Conservation (phyloP, 2,797 vertebrate species). For the Triplophysa yarkandensis region DNA sequence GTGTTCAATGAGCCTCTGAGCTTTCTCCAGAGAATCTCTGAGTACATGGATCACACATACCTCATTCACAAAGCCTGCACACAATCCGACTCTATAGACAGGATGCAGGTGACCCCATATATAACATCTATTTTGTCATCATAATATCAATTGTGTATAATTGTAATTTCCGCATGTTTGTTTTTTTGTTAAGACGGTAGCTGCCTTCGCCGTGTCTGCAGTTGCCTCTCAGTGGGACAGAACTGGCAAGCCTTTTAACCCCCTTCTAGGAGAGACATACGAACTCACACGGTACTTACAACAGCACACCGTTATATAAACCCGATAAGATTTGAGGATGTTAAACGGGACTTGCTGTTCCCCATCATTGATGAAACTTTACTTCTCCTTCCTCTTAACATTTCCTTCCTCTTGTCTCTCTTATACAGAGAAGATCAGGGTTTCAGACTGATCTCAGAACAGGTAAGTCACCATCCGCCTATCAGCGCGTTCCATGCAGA, state of each 20-base stretch:
- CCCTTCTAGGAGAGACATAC: constrained; percentile 93
- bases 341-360: background rate
- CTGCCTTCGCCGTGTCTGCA: constrained; percentile 95
- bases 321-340: constrained; percentile 32
- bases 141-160: no score
- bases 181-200: constrained; percentile 79
- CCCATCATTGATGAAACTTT: constrained; percentile 16
- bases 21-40: constrained; percentile 94
- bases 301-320: background rate
- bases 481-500: constrained; percentile 95
- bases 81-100: constrained; percentile 82
- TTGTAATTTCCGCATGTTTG: background rate
- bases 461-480: constrained; percentile 97
- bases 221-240: constrained; percentile 98
- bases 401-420: constrained; percentile 1
- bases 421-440: constrained; percentile 86
- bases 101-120: constrained; percentile 85
- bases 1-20: constrained; percentile 96
- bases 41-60: constrained; percentile 98
- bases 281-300: constrained; percentile 86
- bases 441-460: constrained; percentile 92
- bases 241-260: constrained; percentile 98
- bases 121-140: background rate
- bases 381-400: constrained; percentile 3
- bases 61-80: constrained; percentile 88